Base-by-base conservation (phyloP, 2,113 vertebrate species). In the Bolborhynchus lineola region DNA sequence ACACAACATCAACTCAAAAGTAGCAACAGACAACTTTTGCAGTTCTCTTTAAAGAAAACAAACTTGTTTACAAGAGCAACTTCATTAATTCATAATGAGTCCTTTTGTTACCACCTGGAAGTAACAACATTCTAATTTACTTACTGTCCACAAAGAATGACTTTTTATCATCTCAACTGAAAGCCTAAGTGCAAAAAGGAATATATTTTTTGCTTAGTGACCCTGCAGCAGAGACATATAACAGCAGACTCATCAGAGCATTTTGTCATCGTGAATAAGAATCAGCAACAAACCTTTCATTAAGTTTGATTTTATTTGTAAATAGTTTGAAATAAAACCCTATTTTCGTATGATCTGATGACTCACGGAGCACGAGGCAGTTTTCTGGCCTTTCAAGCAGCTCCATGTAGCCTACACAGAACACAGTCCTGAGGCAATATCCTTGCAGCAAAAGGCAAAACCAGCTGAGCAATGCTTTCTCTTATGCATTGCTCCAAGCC, bases 261-360 rank as follows among this genome's bases (percentile, higher is more conserved):
- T 52, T 77, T 55, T 84, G 84, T 96, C 90, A 72, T 0, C 46
- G 84, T 2, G 6, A 89, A 69, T 91, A 92, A 93, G 55, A 77
- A 94, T 95, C 81, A 81, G 33, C 65, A 41, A 62, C 60, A 75
- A 89, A 70, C 46, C 71, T 83, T 93, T 53, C 78, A 70, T 85
- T 96, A 95, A 14, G 63, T 88, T 81, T 55, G 72, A 90, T 96
- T 87, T 92, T 94, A 88, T 89, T 95, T 93, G 94, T 90, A 95
- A 96, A 97, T 29, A 93, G 50, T 94, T 67, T 9, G 86, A 95
- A 82, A 70, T 60, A 60, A 90, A 95, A 79, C 78, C 47, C 87
- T 97, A 95, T 95, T 97, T 91, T 37, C 16, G 79, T 53, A 37
- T 6, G 11, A 92, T 88, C 74, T 79, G 77, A 86, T 95, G 95